A percentile compares a stretch with the other conserved stretches of the same genome.
Conservation (phyloP, 1,140 invertebrate species). For the Stegodyphus mimosarum region DNA sequence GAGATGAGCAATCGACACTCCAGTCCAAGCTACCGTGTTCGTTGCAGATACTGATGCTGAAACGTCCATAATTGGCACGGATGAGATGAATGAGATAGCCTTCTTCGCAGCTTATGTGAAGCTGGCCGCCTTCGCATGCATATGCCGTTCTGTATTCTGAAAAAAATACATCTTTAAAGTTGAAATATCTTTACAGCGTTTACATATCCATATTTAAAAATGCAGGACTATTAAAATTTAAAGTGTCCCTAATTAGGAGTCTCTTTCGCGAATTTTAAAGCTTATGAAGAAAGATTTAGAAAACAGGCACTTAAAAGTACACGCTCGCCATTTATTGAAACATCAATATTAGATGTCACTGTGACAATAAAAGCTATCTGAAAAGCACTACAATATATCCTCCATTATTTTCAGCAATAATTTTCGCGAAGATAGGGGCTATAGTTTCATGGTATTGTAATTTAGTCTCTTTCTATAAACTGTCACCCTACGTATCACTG, state of each 20-base stretch:
- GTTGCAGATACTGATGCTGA: slow-evolving; percentile 96
- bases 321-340: not conserved
- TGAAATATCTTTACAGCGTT: not conserved
- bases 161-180: slow-evolving; percentile 71
- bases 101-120: slow-evolving; percentile 87
- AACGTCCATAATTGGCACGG: slow-evolving; percentile 94
- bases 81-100: slow-evolving; percentile 91
- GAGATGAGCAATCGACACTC: slow-evolving; percentile 95
- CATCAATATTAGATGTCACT: not conserved
- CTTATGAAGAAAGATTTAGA: not conserved
- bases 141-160: slow-evolving; percentile 87
- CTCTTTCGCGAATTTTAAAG: not conserved
- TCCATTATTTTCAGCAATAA: not conserved
- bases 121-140: slow-evolving; percentile 90
- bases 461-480: no score
- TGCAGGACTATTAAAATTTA: not conserved
- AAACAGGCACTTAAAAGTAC: not conserved
- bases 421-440: no score
- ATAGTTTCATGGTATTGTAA: no score
- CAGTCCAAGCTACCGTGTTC: slow-evolving; percentile 95
- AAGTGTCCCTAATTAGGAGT: not conserved
- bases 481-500: no score
- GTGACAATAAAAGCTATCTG: not conserved
- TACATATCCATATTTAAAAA: not conserved
- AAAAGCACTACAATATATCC: not conserved